Conservation (phyloP, 2,797 vertebrate genomes). For the Mallotus villosus region DNA sequence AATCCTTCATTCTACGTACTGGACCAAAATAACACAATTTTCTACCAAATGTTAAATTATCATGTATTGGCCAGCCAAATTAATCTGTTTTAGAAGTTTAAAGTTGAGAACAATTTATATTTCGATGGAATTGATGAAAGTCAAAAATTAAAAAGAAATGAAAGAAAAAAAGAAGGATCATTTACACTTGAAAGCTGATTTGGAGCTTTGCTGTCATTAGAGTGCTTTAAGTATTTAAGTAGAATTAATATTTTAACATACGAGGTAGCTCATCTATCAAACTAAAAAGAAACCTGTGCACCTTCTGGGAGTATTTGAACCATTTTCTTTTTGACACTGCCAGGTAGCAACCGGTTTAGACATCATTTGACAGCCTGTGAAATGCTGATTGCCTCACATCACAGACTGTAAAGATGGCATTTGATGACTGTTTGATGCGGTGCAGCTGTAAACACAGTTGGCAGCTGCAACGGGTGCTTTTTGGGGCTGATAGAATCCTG, state of each 20-base stretch:
- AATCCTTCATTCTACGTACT: slow-evolving; percentile 64
- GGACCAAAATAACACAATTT: slow-evolving; percentile 55
- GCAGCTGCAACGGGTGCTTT: slow-evolving; percentile 71
- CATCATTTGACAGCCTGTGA: slow-evolving; percentile 82
- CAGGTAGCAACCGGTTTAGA: slow-evolving; percentile 78
- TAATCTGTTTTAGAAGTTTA: slow-evolving; percentile 65
- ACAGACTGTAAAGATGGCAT: slow-evolving; percentile 80
- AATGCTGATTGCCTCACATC: slow-evolving; percentile 84
- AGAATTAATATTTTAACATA: slow-evolving; percentile 80
- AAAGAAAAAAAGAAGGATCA: slow-evolving; percentile 47
- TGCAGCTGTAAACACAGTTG: slow-evolving; percentile 81
- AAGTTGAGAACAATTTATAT: slow-evolving; percentile 66
- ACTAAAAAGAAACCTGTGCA: slow-evolving; percentile 70
- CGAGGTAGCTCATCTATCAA: slow-evolving; percentile 70
- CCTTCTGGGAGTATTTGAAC: slow-evolving; percentile 62
- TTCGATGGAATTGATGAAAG: slow-evolving; percentile 63
- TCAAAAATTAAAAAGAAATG: slow-evolving; percentile 34
- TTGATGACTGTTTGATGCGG: slow-evolving; percentile 83
- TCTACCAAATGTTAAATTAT: slow-evolving; percentile 53
- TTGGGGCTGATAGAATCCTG: slow-evolving; percentile 63
- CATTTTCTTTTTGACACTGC: slow-evolving; percentile 74
- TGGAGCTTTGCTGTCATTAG: slow-evolving; percentile 75
- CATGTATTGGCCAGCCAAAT: slow-evolving; percentile 60
- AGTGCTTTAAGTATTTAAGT: slow-evolving; percentile 77
- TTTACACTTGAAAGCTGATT: slow-evolving; percentile 80